Evolutionary conservation across 2,797 vertebrate species (phyloP).

Genomic region (Etheostoma perlongum): DNA sequence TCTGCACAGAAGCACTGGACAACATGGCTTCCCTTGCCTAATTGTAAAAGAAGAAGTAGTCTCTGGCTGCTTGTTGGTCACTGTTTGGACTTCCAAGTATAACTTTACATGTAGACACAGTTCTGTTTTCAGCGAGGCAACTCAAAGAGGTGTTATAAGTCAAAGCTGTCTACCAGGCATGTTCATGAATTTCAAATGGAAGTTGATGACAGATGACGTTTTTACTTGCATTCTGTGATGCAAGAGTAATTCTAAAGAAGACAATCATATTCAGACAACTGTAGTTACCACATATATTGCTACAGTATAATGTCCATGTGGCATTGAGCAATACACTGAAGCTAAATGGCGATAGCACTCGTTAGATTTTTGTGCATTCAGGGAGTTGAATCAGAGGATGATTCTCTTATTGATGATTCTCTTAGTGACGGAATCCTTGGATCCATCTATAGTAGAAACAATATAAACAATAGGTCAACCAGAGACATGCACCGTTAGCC

Average conservation of each 20-base stretch:
- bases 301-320: not conserved
- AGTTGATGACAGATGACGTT: not conserved
- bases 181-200: not conserved
- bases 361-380: too few species aligned
- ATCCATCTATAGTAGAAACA: constrained; percentile 8
- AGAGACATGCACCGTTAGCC: not conserved
- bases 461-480: not conserved
- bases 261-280: not conserved
- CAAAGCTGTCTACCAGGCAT: not conserved
- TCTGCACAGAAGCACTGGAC: not conserved
- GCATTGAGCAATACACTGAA: not conserved
- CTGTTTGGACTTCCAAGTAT: not conserved
- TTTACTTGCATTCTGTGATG: not conserved
- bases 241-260: not conserved
- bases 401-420: not conserved
- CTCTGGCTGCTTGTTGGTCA: not conserved
- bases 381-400: not conserved
- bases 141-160: not conserved
- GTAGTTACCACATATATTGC: not conserved
- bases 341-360: not conserved
- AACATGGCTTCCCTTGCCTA: not conserved
- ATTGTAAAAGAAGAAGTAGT: not conserved
- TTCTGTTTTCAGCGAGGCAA: not conserved
- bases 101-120: not conserved
- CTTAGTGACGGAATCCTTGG: not conserved